Conservation (phyloP, 2,113 vertebrate genomes). For the Lota lota region DNA sequence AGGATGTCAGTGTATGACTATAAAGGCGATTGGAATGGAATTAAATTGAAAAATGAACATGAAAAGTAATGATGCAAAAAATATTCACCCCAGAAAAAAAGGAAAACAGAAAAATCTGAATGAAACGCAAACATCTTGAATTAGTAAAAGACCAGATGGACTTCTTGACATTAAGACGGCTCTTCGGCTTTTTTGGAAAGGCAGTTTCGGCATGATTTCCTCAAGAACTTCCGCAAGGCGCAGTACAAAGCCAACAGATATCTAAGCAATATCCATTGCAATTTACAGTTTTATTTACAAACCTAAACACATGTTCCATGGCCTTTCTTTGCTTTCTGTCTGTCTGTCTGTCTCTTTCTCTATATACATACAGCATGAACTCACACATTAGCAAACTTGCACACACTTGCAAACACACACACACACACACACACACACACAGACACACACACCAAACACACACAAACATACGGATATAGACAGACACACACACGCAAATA, state of each 20-base stretch:
- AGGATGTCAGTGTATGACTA: no score
- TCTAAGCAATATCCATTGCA: conserved; percentile 73
- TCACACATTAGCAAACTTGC: no score
- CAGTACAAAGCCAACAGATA: conserved; percentile 72
- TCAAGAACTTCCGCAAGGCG: conserved; percentile 70
- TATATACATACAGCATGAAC: background rate
- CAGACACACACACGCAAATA: no score
- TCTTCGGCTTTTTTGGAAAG: conserved; percentile 68
- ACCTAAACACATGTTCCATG: conserved; percentile 71
- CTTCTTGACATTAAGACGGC: conserved; percentile 70
- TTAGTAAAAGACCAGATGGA: conserved; percentile 73
- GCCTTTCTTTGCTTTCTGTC: conserved; percentile 31
- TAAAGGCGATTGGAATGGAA: no score
- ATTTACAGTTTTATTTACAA: conserved; percentile 78
- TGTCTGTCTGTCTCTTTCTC: conserved; percentile 5
- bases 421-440: no score
- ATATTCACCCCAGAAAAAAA: conserved; percentile 51
- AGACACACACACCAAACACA: no score
- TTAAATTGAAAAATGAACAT: conserved; percentile 29
- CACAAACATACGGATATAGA: no score
- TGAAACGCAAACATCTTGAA: conserved; percentile 72
- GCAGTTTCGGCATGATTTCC: conserved; percentile 68
- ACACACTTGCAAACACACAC: no score
- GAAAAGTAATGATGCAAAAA: conserved; percentile 36
- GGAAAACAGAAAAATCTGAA: conserved; percentile 38